Evolutionary conservation across 1,140 invertebrate species (phyloP).

Genomic region (Triops cancriformis): DNA sequence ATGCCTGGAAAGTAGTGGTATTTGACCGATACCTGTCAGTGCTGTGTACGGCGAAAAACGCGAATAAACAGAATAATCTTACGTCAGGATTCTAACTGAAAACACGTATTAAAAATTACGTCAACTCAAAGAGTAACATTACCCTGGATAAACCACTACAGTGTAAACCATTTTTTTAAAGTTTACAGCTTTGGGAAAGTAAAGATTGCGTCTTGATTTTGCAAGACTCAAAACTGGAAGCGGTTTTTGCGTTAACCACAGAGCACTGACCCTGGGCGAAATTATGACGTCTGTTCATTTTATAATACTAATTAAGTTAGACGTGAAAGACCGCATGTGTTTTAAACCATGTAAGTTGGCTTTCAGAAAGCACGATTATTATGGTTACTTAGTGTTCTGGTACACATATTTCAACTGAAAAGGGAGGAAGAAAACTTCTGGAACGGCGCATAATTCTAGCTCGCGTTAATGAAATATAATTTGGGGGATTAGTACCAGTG

Average conservation of each 20-base stretch:
- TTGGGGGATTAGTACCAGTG: slow-evolving; percentile 1
- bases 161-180: too few species aligned
- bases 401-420: background rate
- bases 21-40: too few species aligned
- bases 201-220: too few species aligned
- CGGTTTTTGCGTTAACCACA: background rate
- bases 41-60: too few species aligned
- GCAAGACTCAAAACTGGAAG: background rate
- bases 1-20: too few species aligned
- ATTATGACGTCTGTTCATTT: background rate
- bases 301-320: background rate
- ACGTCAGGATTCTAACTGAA: too few species aligned
- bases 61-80: too few species aligned
- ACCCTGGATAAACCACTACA: too few species aligned
- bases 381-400: background rate
- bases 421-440: background rate
- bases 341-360: background rate
- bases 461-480: slow-evolving; percentile 2
- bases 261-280: background rate
- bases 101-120: too few species aligned
- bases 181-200: too few species aligned
- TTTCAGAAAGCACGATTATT: slow-evolving; percentile 2
- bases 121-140: too few species aligned
- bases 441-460: background rate
- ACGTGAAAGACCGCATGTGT: slow-evolving; percentile 5